Evolutionary conservation across 2,113 vertebrate genomes (phyloP), one percentile per base, ranked within the genome.

Genomic region (Embiotoca jacksoni): DNA sequence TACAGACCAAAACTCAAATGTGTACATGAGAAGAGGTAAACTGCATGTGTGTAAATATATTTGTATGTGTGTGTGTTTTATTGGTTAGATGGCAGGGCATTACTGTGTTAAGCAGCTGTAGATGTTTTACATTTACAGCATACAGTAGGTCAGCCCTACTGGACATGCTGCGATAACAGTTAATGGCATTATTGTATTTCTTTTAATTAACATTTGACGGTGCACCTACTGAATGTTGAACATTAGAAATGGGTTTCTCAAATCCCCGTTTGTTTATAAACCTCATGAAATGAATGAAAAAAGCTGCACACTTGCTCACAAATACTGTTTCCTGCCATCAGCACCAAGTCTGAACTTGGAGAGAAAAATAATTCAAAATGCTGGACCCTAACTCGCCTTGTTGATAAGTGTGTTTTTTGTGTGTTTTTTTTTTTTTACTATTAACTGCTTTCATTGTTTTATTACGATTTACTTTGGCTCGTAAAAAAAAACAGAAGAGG

Each of bases 371-470:
- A 59, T 63, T 58, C 10, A 44, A 14, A 60, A 74, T 73, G 30
- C 44, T 71, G 15, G 75, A 47, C 14, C 23, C 33, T 64, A 55
- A 37, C 5, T 80, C 62, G 53, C 61, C 13, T 44, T 32, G 47
- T 44, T 4, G 53, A n/a, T 33, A 23, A 83, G 56, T 66, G 55
- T 64, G 63, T 80, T 74, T 55, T 46, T 55, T 54, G 23, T 23
- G 23, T 23, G 23, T 23, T 23, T 23, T 23, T 23, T 23, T 23
- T 23, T 23, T 59, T n/a, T 41, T 2, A 32, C 64, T 72, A 66
- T 65, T 84, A 82, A 71, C 74, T 81, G 47, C 65, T 35, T 35
- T 1, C 23, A 35, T 71, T 77, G 82, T 88, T 91, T 72, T 16
- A 79, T 80, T 80, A 35, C n/a, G 47, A 60, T 75, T 74, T 63